Conservation (phyloP, 2,113 vertebrate genomes). For the Tupaia chinensis region DNA sequence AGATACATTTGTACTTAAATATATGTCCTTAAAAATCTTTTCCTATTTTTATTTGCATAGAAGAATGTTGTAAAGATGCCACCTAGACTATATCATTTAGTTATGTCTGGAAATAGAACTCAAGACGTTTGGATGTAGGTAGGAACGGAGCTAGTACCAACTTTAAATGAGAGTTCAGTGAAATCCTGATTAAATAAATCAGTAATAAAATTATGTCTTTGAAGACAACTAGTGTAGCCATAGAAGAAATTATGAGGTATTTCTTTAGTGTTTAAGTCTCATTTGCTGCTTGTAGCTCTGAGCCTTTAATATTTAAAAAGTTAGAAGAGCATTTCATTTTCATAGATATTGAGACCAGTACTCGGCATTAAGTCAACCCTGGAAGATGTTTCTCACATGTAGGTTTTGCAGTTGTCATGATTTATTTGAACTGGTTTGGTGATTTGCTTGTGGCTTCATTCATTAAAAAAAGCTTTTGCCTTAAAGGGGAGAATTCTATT, state of each 20-base stretch:
- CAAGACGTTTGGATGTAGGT: neutral
- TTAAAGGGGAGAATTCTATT: neutral
- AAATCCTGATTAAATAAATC: slow-evolving; percentile 4
- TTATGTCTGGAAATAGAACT: slow-evolving; percentile 20
- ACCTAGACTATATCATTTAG: neutral
- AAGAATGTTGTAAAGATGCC: slow-evolving; percentile 5
- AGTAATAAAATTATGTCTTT: slow-evolving; percentile 8
- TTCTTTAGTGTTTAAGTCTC: neutral
- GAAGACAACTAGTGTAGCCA: neutral
- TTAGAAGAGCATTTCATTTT: slow-evolving; percentile 31
- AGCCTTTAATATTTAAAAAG: slow-evolving; percentile 30
- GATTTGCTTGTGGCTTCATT: slow-evolving; percentile 12
- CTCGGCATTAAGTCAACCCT: neutral
- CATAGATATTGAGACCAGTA: neutral
- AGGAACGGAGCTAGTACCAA: neutral
- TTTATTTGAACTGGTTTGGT: slow-evolving; percentile 36
- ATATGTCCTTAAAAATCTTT: neutral
- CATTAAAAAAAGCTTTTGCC: slow-evolving; percentile 46
- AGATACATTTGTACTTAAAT: slow-evolving; percentile 2
- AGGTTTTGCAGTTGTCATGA: neutral
- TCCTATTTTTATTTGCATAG: slow-evolving; percentile 20
- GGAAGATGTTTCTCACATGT: neutral
- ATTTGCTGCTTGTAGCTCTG: neutral
- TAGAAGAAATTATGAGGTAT: neutral
- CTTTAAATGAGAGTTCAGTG: neutral